These are phyloP conservation scores for Salpingus planirostris DNA, from an alignment of 2,888 invertebrate species.

Conservation along the genomic window DNA sequence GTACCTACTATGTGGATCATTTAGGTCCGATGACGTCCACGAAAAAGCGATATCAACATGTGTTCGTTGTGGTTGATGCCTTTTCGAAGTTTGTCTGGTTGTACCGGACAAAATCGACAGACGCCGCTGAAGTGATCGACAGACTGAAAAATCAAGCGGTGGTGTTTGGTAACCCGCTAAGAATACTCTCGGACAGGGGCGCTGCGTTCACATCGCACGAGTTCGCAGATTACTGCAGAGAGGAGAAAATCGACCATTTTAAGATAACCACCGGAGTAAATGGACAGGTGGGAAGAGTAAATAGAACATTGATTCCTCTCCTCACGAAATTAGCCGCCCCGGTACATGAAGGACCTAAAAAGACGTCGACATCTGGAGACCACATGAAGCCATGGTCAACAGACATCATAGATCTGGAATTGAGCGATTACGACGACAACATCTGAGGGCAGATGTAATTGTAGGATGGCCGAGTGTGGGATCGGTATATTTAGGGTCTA, in stretches of 20 bases:
- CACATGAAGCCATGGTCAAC: slow-evolving; percentile 19
- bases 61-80: slow-evolving; percentile 27
- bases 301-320: slow-evolving; percentile 25
- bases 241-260: slow-evolving; percentile 28
- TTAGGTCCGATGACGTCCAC: slow-evolving; percentile 28
- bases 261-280: slow-evolving; percentile 28
- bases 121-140: slow-evolving; percentile 20
- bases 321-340: slow-evolving; percentile 29
- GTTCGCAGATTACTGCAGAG: slow-evolving; percentile 30
- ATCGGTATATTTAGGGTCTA: no score
- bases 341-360: slow-evolving; percentile 17
- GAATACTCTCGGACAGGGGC: slow-evolving; percentile 30
- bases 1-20: slow-evolving; percentile 30
- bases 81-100: slow-evolving; percentile 30
- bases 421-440: no score
- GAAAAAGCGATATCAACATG: slow-evolving; percentile 23
- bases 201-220: slow-evolving; percentile 31
- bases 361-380: slow-evolving; percentile 15
- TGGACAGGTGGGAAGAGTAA: slow-evolving; percentile 31
- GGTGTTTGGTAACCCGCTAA: slow-evolving; percentile 10
- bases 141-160: slow-evolving; percentile 16
- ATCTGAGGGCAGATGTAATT: no score
- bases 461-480: no score
- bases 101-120: slow-evolving; percentile 26
- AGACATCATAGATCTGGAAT: no score